A percentile compares a stretch with the other conserved stretches of the same genome.
Evolutionary conservation across 2,797 vertebrate genomes (phyloP).

Genomic region (Neopelma chrysocephalum): DNA sequence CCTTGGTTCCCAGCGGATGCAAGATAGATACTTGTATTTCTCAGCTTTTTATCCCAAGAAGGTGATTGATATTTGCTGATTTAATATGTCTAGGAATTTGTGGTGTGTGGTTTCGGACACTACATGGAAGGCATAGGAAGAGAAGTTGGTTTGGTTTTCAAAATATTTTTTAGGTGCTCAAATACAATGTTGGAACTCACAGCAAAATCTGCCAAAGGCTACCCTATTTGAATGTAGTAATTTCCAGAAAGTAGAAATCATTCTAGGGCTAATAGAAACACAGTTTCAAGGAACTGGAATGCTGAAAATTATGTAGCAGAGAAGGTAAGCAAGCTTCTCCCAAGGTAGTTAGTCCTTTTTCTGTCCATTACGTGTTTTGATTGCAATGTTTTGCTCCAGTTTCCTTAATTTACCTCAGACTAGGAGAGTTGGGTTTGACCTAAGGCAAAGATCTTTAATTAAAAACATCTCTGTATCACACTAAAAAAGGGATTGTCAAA

Average conservation of each 20-base stretch:
- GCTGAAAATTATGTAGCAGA: background rate
- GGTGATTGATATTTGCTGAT: background rate
- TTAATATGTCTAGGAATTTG: background rate
- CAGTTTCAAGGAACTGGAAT: background rate
- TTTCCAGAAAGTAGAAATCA: background rate
- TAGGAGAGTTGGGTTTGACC: background rate
- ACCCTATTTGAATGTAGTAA: background rate
- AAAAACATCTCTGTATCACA: background rate
- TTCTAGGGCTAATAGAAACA: background rate
- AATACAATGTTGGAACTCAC: background rate
- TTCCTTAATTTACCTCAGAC: background rate
- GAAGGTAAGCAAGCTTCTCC: background rate
- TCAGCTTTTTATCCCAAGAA: background rate
- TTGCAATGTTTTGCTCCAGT: background rate
- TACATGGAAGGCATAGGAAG: background rate
- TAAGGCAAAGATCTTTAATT: background rate
- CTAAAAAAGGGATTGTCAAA: background rate
- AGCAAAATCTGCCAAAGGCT: background rate
- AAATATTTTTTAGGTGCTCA: background rate
- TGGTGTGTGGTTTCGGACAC: background rate
- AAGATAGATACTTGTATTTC: background rate
- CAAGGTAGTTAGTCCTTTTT: background rate
- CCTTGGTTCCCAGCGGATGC: background rate
- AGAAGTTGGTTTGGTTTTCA: background rate
- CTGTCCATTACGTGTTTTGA: fast-evolving